phyloP scores from a whole-genome alignment of 1,140 invertebrate species.

The Ostrea edulis region DNA sequence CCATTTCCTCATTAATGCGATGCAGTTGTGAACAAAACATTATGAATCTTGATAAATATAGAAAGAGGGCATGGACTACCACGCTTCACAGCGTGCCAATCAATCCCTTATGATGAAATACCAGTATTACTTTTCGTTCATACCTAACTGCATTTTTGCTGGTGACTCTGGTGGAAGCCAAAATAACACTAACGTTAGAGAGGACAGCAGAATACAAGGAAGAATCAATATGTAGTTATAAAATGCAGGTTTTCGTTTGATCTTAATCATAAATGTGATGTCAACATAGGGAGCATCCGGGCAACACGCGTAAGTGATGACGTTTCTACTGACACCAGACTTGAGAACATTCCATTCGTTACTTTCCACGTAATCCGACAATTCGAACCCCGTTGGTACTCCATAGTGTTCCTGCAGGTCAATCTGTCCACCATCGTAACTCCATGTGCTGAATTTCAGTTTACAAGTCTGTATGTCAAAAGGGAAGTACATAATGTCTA shows the following conservation, averaged over 20 bases:
- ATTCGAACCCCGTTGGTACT: constrained; percentile 71
- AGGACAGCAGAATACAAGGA: constrained; percentile 79
- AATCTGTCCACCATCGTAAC: constrained; percentile 78
- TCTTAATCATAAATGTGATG: constrained; percentile 76
- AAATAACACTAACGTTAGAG: constrained; percentile 79
- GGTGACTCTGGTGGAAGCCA: constrained; percentile 80
- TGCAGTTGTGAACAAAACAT: too few species aligned
- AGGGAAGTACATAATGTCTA: constrained; percentile 83
- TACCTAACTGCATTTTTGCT: constrained; percentile 80
- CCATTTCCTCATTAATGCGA: too few species aligned
- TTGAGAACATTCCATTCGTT: constrained; percentile 79
- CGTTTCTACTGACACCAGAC: constrained; percentile 70
- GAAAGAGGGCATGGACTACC: too few species aligned
- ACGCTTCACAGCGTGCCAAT: not conserved
- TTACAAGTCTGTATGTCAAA: constrained; percentile 78
- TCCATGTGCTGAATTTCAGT: constrained; percentile 80
- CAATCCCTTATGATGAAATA: too few species aligned
- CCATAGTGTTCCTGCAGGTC: constrained; percentile 75
- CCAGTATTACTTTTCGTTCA: not conserved
- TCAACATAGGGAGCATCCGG: constrained; percentile 78
- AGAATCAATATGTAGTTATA: constrained; percentile 80
- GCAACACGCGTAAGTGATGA: constrained; percentile 78
- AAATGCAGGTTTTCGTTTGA: constrained; percentile 78
- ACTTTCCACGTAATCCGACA: constrained; percentile 77
- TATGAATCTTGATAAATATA: too few species aligned